Evolutionary conservation across 2,888 invertebrate species (phyloP), one percentile per base, ranked within the genome.

Genomic region (Diabrotica balteata): DNA sequence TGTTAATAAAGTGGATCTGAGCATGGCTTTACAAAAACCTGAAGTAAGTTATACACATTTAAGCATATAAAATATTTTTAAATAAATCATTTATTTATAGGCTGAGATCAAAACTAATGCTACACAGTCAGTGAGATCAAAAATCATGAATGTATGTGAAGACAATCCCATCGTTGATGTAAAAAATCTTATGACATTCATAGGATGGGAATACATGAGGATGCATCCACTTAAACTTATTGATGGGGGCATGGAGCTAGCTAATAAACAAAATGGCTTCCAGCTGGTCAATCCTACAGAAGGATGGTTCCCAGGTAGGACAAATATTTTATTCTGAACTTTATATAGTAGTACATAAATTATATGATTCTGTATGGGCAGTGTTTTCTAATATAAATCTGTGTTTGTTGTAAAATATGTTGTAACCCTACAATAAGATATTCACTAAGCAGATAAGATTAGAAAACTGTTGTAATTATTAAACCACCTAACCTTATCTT

Each of bases 231-330:
- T 90, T 45, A 86, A 87, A 42, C 78, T 93, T 10, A 87, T 87
- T 68, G 94, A 94, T 80, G 92, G 92, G 42, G 94, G 93, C 0
- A 87, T 89, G 76, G 87, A 88, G 66, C 87, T 89, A 74, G 90
- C 92, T 73, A 88, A 90, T 79, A 87, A 90, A 79, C 94, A 95
- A 82, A 88, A 91, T 75, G 95, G 95, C 57, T 95, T 95, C 83
- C 93, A 95, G 80, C 88, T 90, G 81, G 86, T 96, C 60, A 94
- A 95, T 84, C 95, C 96, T 1, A 93, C 92, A 0, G 92, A 96
- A 76, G 90, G 91, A 73, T 94, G 94, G 93, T 96, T 94, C 82
- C 93, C 94, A 81, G 94, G 92, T 90, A 81, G 22, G 59, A 54
- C 32, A 51, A 43, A 11, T 43, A 17, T n/a, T 8, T 44, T n/a